Evolutionary conservation across 2,113 vertebrate species (phyloP).

Genomic region (Malurus alboscapulatus): DNA sequence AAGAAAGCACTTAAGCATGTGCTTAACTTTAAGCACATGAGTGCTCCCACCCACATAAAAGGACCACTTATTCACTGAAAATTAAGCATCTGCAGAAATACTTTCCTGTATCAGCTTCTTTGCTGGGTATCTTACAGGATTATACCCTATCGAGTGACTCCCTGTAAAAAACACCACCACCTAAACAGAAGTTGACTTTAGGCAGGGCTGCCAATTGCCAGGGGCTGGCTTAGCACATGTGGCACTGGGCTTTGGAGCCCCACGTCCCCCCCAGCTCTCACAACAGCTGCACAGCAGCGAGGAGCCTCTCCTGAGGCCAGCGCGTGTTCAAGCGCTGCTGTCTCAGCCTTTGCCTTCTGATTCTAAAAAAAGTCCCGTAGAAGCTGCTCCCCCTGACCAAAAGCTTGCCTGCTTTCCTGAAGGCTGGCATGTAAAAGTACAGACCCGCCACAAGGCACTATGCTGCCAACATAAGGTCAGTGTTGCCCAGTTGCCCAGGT

Average conservation of each 20-base stretch:
- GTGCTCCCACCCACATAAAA: slow-evolving; percentile 63
- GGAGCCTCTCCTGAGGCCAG: not conserved
- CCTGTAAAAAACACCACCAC: not conserved
- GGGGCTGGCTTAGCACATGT: slow-evolving; percentile 2
- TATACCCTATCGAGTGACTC: slow-evolving; percentile 36
- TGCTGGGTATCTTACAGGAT: slow-evolving; percentile 28
- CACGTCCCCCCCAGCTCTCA: not conserved
- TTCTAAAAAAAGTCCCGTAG: not conserved
- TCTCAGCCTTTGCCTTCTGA: not conserved
- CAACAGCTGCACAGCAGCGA: slow-evolving; percentile 43
- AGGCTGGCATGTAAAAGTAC: not conserved
- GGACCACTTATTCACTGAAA: slow-evolving; percentile 50
- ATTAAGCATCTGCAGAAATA: slow-evolving; percentile 57
- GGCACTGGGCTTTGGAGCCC: not conserved
- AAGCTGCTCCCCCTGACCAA: not conserved
- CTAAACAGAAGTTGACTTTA: not conserved
- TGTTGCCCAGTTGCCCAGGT: not conserved
- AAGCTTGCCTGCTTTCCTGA: not conserved
- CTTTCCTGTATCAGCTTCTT: slow-evolving; percentile 46
- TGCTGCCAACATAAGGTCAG: not conserved
- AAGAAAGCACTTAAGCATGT: slow-evolving; percentile 63
- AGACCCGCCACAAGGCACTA: not conserved
- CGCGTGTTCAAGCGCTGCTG: not conserved
- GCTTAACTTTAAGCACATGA: slow-evolving; percentile 66
- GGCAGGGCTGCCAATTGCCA: not conserved